A percentile compares a stretch with the other conserved stretches of the same genome.
Evolutionary conservation across 2,797 vertebrate species (phyloP).

Genomic region (Anas flavirostris): DNA sequence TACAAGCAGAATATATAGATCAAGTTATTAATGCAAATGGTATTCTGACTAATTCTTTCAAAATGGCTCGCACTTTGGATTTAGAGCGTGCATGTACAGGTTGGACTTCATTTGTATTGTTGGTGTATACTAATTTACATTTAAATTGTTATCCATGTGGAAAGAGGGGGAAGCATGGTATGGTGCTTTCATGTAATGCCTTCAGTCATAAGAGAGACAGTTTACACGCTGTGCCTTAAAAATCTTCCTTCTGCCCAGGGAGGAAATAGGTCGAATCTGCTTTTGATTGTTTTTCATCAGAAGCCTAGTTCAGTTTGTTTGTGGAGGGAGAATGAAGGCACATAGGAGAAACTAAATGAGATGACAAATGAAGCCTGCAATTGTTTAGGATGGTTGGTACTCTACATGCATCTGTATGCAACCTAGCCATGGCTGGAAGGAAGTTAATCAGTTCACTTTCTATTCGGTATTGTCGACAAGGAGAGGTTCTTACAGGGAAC

Average conservation of each 20-base stretch:
- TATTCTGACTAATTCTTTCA: slow-evolving; percentile 5
- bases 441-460: slow-evolving; percentile 8
- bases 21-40: slow-evolving; percentile 57
- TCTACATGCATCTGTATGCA: background rate
- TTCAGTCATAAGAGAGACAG: background rate
- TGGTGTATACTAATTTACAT: slow-evolving; percentile 69
- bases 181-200: background rate
- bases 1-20: background rate
- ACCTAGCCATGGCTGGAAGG: background rate
- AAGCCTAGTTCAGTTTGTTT: slow-evolving; percentile 36
- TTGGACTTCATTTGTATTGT: slow-evolving; percentile 22
- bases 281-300: slow-evolving; percentile 39
- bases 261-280: slow-evolving; percentile 37
- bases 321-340: background rate
- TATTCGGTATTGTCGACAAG: background rate
- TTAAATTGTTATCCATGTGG: slow-evolving; percentile 70
- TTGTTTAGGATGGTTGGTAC: background rate
- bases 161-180: background rate
- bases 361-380: slow-evolving; percentile 26
- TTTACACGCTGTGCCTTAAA: slow-evolving; percentile 26
- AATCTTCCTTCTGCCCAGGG: slow-evolving; percentile 30
- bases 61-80: background rate
- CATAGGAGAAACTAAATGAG: slow-evolving; percentile 42
- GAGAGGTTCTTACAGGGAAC: background rate
- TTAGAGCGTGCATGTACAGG: background rate